phyloP scores from a whole-genome alignment of 2,113 vertebrate species.

The Archilochus colubris region DNA sequence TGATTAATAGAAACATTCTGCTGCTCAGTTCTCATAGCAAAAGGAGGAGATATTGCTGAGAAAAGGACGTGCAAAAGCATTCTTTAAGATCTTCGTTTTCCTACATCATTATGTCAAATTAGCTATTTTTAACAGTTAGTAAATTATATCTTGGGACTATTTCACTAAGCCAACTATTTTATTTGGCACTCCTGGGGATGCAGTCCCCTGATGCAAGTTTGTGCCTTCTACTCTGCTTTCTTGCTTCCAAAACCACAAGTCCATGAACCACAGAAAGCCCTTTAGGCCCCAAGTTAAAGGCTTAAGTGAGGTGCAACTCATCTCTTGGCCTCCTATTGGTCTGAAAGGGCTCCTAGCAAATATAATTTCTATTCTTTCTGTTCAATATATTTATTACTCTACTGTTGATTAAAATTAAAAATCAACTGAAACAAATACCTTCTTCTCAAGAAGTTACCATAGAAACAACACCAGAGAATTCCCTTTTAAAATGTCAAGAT shows the following conservation, averaged over 20 bases:
- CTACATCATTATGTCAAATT: background rate
- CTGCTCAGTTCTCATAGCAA: background rate
- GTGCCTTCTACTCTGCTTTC: background rate
- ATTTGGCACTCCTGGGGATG: background rate
- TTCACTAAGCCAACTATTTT: background rate
- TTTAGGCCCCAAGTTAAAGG: background rate
- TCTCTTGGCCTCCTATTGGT: background rate
- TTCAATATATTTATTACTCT: constrained; percentile 20
- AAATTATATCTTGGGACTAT: background rate
- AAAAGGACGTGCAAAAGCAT: background rate
- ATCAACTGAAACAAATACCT: constrained; percentile 17
- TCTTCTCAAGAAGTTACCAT: constrained; percentile 44
- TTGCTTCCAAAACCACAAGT: background rate
- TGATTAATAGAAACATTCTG: background rate
- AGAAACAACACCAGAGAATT: constrained; percentile 61
- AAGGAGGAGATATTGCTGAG: background rate
- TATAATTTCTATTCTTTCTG: background rate
- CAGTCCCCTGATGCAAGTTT: background rate
- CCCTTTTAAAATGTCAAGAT: constrained; percentile 63
- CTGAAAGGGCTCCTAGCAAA: background rate
- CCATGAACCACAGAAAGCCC: background rate
- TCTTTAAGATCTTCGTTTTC: background rate
- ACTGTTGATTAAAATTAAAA: constrained; percentile 52
- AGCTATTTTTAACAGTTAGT: background rate
- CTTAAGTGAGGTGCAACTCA: background rate